Conservation (phyloP, 2,113 vertebrate species). For the Takifugu bimaculatus region DNA sequence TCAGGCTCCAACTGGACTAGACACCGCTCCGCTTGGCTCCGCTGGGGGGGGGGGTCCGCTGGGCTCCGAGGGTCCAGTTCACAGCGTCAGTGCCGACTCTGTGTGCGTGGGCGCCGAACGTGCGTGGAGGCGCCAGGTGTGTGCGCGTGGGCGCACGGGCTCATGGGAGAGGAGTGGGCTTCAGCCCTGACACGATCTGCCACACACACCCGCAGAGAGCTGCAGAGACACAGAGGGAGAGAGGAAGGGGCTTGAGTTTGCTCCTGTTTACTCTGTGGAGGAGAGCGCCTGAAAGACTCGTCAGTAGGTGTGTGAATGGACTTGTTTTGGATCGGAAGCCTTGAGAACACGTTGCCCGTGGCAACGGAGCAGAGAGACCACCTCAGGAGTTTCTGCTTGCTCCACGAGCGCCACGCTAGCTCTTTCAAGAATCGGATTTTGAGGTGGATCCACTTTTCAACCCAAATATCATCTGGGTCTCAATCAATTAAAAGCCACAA, state of each 20-base stretch:
- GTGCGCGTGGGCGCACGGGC: conserved; percentile 80
- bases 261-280: conserved; percentile 28
- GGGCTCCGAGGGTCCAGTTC: conserved; percentile 57
- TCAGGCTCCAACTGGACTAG: conserved; percentile 68
- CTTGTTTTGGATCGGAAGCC: conserved; percentile 38
- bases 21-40: conserved; percentile 55
- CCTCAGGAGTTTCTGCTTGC: conserved; percentile 28
- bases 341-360: conserved; percentile 56
- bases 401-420: conserved; percentile 23
- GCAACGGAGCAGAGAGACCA: conserved; percentile 47
- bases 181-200: conserved; percentile 84
- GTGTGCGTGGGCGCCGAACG: conserved; percentile 63
- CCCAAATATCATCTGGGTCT: too few species aligned
- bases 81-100: conserved; percentile 59
- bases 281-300: conserved; percentile 14
- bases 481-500: too few species aligned
- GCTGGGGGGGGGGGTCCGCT: conserved; percentile 30
- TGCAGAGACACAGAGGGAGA: conserved; percentile 35
- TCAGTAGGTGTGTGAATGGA: conserved; percentile 53
- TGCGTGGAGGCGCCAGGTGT: conserved; percentile 70
- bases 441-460: background rate
- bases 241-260: conserved; percentile 20
- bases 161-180: conserved; percentile 88
- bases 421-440: background rate
- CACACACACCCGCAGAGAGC: conserved; percentile 79